These are phyloP conservation scores for Pseudopleuronectes americanus DNA, from an alignment of 2,797 vertebrate genomes.

Conservation along the genomic window DNA sequence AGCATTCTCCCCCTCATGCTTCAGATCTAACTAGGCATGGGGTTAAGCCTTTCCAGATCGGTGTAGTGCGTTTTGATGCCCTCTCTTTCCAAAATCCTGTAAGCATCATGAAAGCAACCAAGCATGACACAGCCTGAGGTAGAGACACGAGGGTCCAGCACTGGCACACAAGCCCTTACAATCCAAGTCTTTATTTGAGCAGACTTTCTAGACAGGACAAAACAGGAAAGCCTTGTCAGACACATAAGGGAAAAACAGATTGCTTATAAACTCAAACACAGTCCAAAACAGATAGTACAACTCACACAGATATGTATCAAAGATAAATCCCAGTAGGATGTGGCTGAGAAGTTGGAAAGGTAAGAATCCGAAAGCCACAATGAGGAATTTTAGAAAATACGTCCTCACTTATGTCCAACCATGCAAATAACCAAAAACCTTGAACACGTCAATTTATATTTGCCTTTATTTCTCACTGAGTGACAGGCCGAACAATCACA, in stretches of 20 bases:
- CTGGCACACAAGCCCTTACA: slow-evolving; percentile 75
- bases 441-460: slow-evolving; percentile 68
- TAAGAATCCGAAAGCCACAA: slow-evolving; percentile 34
- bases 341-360: slow-evolving; percentile 42
- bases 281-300: slow-evolving; percentile 63
- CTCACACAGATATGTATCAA: slow-evolving; percentile 65
- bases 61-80: slow-evolving; percentile 50
- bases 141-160: slow-evolving; percentile 61
- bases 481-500: slow-evolving; percentile 75
- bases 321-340: slow-evolving; percentile 43
- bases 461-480: slow-evolving; percentile 62
- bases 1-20: slow-evolving; percentile 50
- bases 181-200: slow-evolving; percentile 83
- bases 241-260: slow-evolving; percentile 66
- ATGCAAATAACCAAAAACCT: slow-evolving; percentile 60
- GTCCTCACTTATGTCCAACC: slow-evolving; percentile 60
- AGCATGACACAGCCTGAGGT: slow-evolving; percentile 90
- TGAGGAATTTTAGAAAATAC: slow-evolving; percentile 49
- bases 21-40: slow-evolving; percentile 65
- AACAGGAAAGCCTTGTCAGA: slow-evolving; percentile 85
- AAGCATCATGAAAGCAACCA: slow-evolving; percentile 93
- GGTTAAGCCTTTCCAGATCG: slow-evolving; percentile 86
- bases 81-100: slow-evolving; percentile 78
- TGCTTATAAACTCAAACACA: slow-evolving; percentile 55
- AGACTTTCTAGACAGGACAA: slow-evolving; percentile 90